Conservation (phyloP, 2,888 invertebrate genomes). For the Mongoloraphidia duomilia region DNA sequence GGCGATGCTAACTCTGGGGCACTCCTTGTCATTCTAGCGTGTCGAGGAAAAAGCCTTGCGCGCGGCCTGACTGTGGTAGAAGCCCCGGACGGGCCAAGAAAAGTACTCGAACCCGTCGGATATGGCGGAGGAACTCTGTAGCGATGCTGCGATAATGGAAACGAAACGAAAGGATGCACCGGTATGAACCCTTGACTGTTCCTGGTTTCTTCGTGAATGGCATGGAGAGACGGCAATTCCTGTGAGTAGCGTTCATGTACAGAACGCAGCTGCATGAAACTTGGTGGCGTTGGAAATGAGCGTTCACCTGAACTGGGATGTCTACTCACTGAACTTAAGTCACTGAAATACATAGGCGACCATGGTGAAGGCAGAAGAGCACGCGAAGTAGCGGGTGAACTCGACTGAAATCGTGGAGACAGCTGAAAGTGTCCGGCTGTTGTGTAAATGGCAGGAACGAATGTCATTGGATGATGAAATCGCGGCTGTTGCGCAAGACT, state of each 20-base stretch:
- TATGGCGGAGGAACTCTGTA: conserved; percentile 24
- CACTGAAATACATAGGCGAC: conserved; percentile 66
- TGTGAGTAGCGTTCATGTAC: conserved; percentile 56
- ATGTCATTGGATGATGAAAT: conserved; percentile 13
- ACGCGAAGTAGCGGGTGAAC: conserved; percentile 50
- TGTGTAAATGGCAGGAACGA: conserved; percentile 16
- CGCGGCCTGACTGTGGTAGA: conserved; percentile 36
- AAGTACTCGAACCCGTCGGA: conserved; percentile 20
- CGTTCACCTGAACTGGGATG: conserved; percentile 66
- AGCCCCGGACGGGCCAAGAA: conserved; percentile 25
- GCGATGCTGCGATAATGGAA: conserved; percentile 37
- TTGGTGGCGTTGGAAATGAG: conserved; percentile 63
- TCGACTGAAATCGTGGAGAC: conserved; percentile 44
- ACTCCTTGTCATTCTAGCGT: conserved; percentile 49
- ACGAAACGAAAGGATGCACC: conserved; percentile 45
- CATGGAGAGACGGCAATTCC: conserved; percentile 53
- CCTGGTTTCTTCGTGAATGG: conserved; percentile 56
- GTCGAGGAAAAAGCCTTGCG: conserved; percentile 48
- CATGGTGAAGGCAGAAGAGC: conserved; percentile 47
- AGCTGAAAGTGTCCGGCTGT: conserved; percentile 21
- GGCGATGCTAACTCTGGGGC: conserved; percentile 52
- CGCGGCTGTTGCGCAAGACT: conserved; percentile 11
- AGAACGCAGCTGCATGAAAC: conserved; percentile 46
- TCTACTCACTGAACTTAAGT: conserved; percentile 66
- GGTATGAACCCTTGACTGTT: conserved; percentile 42